phyloP scores from a whole-genome alignment of 1,140 invertebrate genomes.

The Cyrtorhinus lividipennis region DNA sequence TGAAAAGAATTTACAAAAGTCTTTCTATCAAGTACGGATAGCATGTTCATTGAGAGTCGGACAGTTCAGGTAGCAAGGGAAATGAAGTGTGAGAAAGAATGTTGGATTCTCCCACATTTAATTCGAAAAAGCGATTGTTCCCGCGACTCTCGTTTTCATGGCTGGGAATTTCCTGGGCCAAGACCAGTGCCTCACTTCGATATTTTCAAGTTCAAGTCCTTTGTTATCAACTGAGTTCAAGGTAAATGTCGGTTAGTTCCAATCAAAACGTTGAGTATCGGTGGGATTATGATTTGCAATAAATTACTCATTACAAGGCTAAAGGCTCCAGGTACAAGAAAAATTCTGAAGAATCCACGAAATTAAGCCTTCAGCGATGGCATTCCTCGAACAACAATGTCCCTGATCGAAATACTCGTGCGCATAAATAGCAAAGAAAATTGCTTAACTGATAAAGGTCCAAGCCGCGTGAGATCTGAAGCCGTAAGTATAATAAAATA shows the following conservation, averaged over 20 bases:
- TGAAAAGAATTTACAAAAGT: too few relatives aligned
- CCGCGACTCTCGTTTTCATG: constrained; percentile 3
- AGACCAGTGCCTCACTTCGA: not conserved
- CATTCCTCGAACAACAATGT: not conserved
- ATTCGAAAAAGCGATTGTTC: not conserved
- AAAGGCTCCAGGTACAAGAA: not conserved
- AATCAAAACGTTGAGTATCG: not conserved
- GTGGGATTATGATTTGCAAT: not conserved
- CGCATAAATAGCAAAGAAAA: too few relatives aligned
- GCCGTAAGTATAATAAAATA: too few relatives aligned
- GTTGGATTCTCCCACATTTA: constrained; percentile 13
- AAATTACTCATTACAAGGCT: not conserved
- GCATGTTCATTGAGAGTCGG: not conserved
- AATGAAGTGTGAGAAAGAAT: constrained; percentile 16
- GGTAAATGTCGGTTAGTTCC: not conserved
- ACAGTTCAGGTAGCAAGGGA: not conserved
- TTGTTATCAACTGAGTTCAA: not conserved
- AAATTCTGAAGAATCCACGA: too few relatives aligned
- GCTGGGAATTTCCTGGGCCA: not conserved
- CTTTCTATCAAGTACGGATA: too few relatives aligned
- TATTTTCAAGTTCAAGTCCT: not conserved
- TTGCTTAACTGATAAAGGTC: too few relatives aligned
- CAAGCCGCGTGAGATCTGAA: too few relatives aligned
- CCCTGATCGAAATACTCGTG: not conserved
- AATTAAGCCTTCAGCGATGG: not conserved